Conservation (phyloP, 1,140 invertebrate species). For the Arctopsyche grandis region DNA sequence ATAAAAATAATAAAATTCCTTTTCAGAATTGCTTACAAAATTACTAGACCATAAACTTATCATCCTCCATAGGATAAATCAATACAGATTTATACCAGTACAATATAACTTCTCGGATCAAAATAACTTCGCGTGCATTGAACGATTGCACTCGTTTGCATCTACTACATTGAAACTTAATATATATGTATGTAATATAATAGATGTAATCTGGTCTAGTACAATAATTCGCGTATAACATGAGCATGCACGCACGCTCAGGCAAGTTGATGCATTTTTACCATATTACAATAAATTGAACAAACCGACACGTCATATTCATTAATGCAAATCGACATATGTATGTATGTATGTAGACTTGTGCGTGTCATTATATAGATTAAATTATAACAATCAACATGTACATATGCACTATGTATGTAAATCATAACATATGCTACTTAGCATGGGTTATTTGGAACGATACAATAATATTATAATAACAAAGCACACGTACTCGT, state of each 20-base stretch:
- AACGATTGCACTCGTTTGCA: background rate
- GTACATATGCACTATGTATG: background rate
- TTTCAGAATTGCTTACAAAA: too few species aligned
- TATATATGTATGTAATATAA: background rate
- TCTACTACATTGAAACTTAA: background rate
- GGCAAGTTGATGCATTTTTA: constrained; percentile 32
- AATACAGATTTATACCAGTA: too few species aligned
- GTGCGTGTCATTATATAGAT: too few species aligned
- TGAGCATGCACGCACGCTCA: constrained; percentile 21
- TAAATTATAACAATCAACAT: background rate
- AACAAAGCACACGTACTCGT: too few species aligned
- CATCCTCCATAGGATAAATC: too few species aligned
- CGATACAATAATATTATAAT: too few species aligned
- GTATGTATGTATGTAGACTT: background rate
- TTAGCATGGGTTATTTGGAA: background rate
- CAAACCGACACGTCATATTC: background rate
- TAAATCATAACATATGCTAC: too few species aligned
- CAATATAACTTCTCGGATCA: too few species aligned
- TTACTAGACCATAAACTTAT: too few species aligned
- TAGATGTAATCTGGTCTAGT: constrained; percentile 10
- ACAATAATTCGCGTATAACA: constrained; percentile 37
- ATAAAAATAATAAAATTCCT: too few species aligned
- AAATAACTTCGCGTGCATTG: background rate
- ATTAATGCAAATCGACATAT: background rate
- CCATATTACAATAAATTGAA: background rate